These are phyloP conservation scores for Vireo griseus DNA, from an alignment of 2,797 vertebrate genomes.

Conservation along the genomic window DNA sequence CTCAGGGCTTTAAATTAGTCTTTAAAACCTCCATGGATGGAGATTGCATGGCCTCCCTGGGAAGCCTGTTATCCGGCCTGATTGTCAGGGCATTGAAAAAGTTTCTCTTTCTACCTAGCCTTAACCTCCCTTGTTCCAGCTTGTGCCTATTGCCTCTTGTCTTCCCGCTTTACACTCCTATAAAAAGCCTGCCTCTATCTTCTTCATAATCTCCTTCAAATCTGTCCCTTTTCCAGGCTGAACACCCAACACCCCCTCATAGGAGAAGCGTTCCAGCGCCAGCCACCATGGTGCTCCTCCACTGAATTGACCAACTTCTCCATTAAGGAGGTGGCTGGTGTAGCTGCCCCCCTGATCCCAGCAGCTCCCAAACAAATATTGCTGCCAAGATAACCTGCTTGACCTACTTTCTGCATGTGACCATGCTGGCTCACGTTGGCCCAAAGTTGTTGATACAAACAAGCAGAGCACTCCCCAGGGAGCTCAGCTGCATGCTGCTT, in stretches of 20 bases:
- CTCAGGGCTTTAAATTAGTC: neutral
- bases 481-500: neutral
- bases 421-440: accelerated
- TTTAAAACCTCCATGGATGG: neutral
- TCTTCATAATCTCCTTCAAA: neutral
- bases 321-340: neutral
- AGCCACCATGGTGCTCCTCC: neutral
- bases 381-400: neutral
- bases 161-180: neutral
- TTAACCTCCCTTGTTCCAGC: neutral
- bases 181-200: neutral
- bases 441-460: neutral
- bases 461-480: neutral
- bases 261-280: neutral
- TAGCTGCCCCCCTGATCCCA: neutral
- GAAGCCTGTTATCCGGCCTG: neutral
- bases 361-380: neutral
- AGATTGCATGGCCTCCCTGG: neutral
- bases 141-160: neutral
- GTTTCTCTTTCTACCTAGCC: neutral
- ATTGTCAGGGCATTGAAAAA: neutral
- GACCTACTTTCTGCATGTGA: neutral
- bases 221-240: neutral
- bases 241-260: neutral
- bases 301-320: neutral